Evolutionary conservation across 2,113 vertebrate genomes (phyloP), one percentile per base, ranked within the genome.

Genomic region (Neomonachus schauinslandi): DNA sequence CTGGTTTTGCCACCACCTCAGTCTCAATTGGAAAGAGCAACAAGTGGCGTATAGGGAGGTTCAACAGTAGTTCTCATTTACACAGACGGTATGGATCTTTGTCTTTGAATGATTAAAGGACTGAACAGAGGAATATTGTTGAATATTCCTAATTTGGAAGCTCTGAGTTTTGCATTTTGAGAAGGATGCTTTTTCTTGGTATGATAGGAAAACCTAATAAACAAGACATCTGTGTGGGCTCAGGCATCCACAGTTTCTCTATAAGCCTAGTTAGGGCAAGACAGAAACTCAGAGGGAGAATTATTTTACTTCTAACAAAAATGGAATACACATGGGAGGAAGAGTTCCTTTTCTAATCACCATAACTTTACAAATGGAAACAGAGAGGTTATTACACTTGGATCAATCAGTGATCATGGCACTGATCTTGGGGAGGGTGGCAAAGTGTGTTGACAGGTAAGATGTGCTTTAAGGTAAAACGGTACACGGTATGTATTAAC

Each of bases 381-480:
- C 3, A 2, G 61, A 49, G 53, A n/a, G 16, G 22, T 87, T 42
- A 21, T 3, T 53, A 28, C 15, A 28, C 46, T 77, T 90, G 46
- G n/a, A 91, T 51, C 4, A 16, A 1, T 76, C 79, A 19, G 42
- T 26, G 59, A 46, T 80, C 55, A 3, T 92, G 84, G 39, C 80
- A 22, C 28, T 53, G 53, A 71, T 92, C 36, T 69, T 15, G 63
- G 82, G 65, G 15, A 93, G 7, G 74, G 81, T 77, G 51, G 39
- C 31, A 71, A 67, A 74, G 14, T 15, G 33, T 36, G 6, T n/a
- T 69, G 15, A 51, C 86, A 95, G 87, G 92, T 97, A 95, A 97
- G 84, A 49, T 76, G 69, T 94, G 46, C 94, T 86, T 92, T 87
- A 67, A 55, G 26, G 10, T 90, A 63, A 95, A 93, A 80, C 12